Evolutionary conservation across 2,797 vertebrate genomes (phyloP).

Genomic region (Coendou prehensilis): DNA sequence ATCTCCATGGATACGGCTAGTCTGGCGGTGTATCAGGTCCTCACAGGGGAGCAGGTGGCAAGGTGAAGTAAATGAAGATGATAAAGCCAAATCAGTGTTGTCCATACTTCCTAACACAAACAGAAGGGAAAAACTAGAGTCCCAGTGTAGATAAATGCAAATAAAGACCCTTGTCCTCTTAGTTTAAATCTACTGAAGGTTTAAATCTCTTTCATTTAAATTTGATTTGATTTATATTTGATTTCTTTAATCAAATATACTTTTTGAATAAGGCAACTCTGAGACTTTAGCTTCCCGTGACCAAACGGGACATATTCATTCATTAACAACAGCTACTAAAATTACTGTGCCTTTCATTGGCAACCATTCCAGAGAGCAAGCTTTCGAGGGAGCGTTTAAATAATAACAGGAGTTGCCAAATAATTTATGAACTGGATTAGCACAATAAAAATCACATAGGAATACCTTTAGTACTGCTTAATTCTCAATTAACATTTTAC

Average conservation of each 20-base stretch:
- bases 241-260: constrained; percentile 60
- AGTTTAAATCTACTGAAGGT: neutral
- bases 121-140: neutral
- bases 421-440: constrained; percentile 64
- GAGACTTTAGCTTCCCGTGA: constrained; percentile 39
- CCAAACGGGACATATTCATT: neutral
- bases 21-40: neutral
- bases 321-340: constrained; percentile 22
- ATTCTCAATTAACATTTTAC: constrained; percentile 69
- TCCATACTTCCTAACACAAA: neutral
- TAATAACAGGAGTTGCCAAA: constrained; percentile 60
- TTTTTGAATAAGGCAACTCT: neutral
- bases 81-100: neutral
- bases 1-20: neutral
- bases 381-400: constrained; percentile 23
- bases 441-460: constrained; percentile 45
- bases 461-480: constrained; percentile 19
- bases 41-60: neutral
- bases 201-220: constrained; percentile 26
- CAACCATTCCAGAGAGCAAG: constrained; percentile 31
- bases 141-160: neutral
- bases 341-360: neutral
- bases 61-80: neutral
- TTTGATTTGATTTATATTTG: constrained; percentile 16
- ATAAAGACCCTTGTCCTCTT: neutral